These are phyloP conservation scores for Drosophila lini DNA, from an alignment of 1,140 invertebrate genomes.

Conservation along the genomic window DNA sequence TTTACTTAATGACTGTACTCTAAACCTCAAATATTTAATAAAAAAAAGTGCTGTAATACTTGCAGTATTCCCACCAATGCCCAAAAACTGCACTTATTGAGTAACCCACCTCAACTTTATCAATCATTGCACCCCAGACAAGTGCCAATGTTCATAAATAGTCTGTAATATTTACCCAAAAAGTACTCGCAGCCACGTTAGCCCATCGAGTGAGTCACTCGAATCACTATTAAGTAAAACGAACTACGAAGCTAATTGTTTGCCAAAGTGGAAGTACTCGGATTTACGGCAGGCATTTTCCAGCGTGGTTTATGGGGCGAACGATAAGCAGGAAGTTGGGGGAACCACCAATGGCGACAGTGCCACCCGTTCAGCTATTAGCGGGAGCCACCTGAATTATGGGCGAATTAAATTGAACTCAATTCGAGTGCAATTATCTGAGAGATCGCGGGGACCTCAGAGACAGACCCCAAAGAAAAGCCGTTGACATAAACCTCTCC, in stretches of 20 bases:
- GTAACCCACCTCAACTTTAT: slow-evolving; percentile 15
- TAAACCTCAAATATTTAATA: not conserved
- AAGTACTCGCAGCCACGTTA: not conserved
- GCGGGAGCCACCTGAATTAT: slow-evolving; percentile 46
- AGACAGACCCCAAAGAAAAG: slow-evolving; percentile 5
- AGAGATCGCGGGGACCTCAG: slow-evolving; percentile 2
- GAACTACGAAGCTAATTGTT: slow-evolving; percentile 22
- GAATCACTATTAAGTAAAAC: slow-evolving; percentile 14
- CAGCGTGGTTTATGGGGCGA: slow-evolving; percentile 33
- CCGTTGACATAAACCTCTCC: slow-evolving; percentile 78
- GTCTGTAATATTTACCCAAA: not conserved
- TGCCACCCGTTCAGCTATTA: slow-evolving; percentile 42
- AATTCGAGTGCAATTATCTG: slow-evolving; percentile 57
- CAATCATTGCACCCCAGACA: slow-evolving; percentile 21
- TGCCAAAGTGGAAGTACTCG: slow-evolving; percentile 26
- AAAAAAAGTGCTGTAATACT: slow-evolving; percentile 1
- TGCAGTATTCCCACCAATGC: not conserved
- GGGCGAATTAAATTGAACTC: slow-evolving; percentile 54
- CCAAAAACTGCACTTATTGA: not conserved
- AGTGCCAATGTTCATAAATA: slow-evolving; percentile 11
- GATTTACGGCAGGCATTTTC: slow-evolving; percentile 40
- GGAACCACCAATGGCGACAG: slow-evolving; percentile 9
- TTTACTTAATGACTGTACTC: not conserved
- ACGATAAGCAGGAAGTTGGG: slow-evolving; percentile 52
- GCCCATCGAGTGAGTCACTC: slow-evolving; percentile 24